A percentile compares a stretch with the other conserved stretches of the same genome.
Conservation (phyloP, 2,113 vertebrate species). For the Platycercus adscitus region DNA sequence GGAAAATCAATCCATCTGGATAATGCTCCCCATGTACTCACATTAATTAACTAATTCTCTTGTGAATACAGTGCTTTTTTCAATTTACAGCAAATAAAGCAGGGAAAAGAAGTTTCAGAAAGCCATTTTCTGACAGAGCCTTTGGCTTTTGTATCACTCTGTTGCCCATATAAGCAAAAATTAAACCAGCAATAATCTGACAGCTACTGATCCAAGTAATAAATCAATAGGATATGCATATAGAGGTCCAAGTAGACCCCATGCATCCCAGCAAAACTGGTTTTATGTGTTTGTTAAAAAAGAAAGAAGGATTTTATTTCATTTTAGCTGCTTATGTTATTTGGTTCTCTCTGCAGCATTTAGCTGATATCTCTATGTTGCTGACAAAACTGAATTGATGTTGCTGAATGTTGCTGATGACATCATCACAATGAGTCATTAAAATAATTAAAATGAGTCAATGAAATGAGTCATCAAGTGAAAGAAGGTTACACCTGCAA, state of each 20-base stretch:
- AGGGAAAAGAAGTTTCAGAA: neutral
- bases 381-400: conserved; percentile 54
- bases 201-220: neutral
- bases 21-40: neutral
- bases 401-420: neutral
- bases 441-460: conserved; percentile 64
- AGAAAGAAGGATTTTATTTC: neutral
- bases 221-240: neutral
- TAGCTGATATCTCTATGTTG: neutral
- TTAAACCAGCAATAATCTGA: neutral
- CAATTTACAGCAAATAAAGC: neutral
- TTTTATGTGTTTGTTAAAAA: neutral
- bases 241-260: neutral
- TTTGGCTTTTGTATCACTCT: neutral
- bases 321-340: conserved; percentile 8
- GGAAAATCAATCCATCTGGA: neutral
- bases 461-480: conserved; percentile 52
- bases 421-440: conserved; percentile 62
- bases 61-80: neutral
- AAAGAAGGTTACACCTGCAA: neutral
- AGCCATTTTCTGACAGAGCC: neutral
- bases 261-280: neutral
- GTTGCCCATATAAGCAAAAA: neutral
- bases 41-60: neutral
- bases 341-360: neutral